A percentile compares a stretch with the other conserved stretches of the same genome.
phyloP scores from a whole-genome alignment of 2,888 invertebrate genomes.

The Sipha maydis region DNA sequence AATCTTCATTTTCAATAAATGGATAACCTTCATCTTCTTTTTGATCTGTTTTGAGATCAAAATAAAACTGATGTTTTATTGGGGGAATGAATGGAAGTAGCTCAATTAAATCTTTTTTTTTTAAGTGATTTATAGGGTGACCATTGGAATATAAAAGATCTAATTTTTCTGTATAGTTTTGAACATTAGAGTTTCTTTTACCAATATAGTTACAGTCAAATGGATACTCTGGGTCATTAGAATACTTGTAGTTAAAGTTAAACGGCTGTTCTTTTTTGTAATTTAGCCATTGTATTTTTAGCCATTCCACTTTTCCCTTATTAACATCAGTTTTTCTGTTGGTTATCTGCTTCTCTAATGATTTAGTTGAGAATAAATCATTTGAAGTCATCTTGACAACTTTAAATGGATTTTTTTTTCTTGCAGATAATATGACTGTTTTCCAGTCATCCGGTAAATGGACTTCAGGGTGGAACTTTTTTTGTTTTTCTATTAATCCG shows the following conservation, averaged over 20 bases:
- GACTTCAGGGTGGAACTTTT: too few species aligned
- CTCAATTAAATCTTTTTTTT: constrained; percentile 34
- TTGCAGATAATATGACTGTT: too few species aligned
- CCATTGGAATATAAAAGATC: constrained; percentile 35
- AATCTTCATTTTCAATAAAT: too few species aligned
- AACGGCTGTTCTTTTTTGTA: constrained; percentile 57
- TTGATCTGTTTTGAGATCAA: constrained; percentile 10
- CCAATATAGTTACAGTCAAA: constrained; percentile 5
- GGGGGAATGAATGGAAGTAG: constrained; percentile 21
- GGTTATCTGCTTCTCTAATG: constrained; percentile 9
- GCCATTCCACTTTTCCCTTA: constrained; percentile 55
- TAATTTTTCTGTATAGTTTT: constrained; percentile 27
- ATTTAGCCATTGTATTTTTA: constrained; percentile 57
- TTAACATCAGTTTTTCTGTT: constrained; percentile 50
- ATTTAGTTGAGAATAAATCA: too few species aligned
- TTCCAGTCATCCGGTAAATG: too few species aligned
- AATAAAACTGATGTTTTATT: constrained; percentile 13
- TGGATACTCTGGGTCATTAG: constrained; percentile 19
- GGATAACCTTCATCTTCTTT: too few species aligned
- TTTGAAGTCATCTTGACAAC: too few species aligned
- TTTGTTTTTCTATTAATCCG: too few species aligned
- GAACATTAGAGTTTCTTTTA: constrained; percentile 36
- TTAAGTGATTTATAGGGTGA: constrained; percentile 16
- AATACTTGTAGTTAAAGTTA: constrained; percentile 52
- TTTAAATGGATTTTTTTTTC: too few species aligned